Percentiles rank a stretch among this genome's conserved stretches.
Conservation (phyloP, 2,888 invertebrate genomes). For the Orgyia antiqua region DNA sequence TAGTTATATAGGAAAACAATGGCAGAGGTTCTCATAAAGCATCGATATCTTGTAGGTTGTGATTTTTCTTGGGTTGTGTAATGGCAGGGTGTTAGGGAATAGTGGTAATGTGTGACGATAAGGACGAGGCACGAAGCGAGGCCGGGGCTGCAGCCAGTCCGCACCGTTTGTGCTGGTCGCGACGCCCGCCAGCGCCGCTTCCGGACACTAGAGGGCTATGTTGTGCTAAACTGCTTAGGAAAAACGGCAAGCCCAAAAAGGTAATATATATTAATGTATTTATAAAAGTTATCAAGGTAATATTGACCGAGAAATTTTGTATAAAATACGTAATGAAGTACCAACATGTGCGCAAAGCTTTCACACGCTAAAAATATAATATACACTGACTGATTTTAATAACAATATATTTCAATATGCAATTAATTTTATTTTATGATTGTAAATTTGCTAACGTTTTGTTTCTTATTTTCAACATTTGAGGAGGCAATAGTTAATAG, state of each 20-base stretch:
- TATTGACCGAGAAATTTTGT: too few relatives aligned
- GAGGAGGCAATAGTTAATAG: too few relatives aligned
- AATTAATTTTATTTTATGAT: too few relatives aligned
- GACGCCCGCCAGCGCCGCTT: conserved; percentile 68
- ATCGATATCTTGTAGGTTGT: conserved; percentile 67
- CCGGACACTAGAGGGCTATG: conserved; percentile 88
- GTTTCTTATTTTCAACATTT: too few relatives aligned
- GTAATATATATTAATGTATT: conserved; percentile 71
- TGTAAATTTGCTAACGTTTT: too few relatives aligned
- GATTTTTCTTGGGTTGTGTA: conserved; percentile 57
- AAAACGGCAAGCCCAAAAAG: conserved; percentile 90
- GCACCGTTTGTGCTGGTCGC: conserved; percentile 61
- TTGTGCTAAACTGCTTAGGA: conserved; percentile 87
- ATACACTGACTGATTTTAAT: too few relatives aligned
- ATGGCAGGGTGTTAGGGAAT: conserved; percentile 36
- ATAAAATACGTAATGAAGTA: too few relatives aligned
- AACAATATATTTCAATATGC: too few relatives aligned
- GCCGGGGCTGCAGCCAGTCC: conserved; percentile 54
- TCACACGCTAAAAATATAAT: neutral
- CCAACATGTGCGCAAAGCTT: too few relatives aligned
- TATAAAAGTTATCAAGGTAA: too few relatives aligned
- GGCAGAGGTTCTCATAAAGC: conserved; percentile 66
- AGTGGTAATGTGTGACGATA: conserved; percentile 68
- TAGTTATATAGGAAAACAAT: conserved; percentile 63
- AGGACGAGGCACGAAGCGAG: conserved; percentile 64